Conservation (phyloP, 2,113 vertebrate genomes). For the Neogale vison region DNA sequence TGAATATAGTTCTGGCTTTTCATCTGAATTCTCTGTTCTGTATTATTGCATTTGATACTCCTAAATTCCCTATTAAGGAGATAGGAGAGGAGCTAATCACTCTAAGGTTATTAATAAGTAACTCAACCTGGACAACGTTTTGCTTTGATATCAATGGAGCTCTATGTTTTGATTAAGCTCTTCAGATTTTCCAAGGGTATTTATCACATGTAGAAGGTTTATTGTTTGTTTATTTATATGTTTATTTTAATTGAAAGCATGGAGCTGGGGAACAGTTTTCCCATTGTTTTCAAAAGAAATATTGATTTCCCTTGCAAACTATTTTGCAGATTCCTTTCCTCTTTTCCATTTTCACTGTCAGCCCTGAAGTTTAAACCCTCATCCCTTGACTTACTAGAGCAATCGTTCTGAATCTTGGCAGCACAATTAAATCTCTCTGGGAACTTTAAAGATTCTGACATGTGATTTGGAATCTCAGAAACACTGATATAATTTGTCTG, state of each 20-base stretch:
- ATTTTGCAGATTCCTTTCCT: conserved; percentile 35
- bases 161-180: not conserved
- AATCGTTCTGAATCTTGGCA: not conserved
- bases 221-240: not conserved
- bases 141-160: not conserved
- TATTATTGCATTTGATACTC: not conserved
- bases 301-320: conserved; percentile 49
- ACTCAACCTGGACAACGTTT: not conserved
- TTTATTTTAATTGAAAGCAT: not conserved
- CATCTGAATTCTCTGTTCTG: not conserved
- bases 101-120: not conserved
- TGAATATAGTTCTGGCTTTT: not conserved
- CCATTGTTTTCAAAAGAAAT: conserved; percentile 35
- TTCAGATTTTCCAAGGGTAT: conserved; percentile 9
- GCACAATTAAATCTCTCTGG: conserved; percentile 21
- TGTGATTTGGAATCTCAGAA: not conserved
- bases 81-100: not conserved
- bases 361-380: conserved; percentile 32
- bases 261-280: not conserved
- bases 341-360: conserved; percentile 48
- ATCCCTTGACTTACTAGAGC: not conserved
- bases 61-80: not conserved
- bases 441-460: conserved; percentile 1
- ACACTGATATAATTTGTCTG: not conserved
- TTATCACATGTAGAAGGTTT: not conserved